Base-by-base conservation (phyloP, 2,888 invertebrate species). In the Tenthredo amoena region DNA sequence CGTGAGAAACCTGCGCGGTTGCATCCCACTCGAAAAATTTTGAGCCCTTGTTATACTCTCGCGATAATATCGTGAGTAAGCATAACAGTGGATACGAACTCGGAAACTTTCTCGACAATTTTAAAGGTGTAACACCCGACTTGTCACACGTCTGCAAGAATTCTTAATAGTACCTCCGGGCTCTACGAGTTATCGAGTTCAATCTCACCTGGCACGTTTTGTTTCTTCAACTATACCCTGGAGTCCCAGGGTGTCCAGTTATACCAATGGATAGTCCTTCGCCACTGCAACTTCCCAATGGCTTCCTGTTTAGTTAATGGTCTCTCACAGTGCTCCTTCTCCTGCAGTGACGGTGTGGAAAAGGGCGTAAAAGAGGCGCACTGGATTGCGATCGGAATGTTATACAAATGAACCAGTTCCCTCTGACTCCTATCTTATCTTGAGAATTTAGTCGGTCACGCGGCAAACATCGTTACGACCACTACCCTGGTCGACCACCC, bases 391-490 rank as follows among this genome's bases (percentile, higher is more conserved):
- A 55, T 82, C 77, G 85, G 82, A 85, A 82, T 83, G 83, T 83
- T 83, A 83, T 68, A 83, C 68, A 83, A 83, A 83, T 83, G 72
- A 71, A 85, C 87, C 88, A 88, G 89, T 85, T 86, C 85, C 55
- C 72, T 85, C 71, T 86, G 76, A 65, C 50, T 76, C 68, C 88
- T 88, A 90, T 89, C 89, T 90, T 90, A 90, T 90, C 90, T 87
- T 31, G 47, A 86, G 87, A 88, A 89, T 89, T 88, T 85, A 85
- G 86, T 88, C 86, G 87, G 86, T 71, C 83, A 83, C 71, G 31
- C 87, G 81, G 34, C 84, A 87, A 85, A 88, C 88, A 87, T 50
- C 31, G 85, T 83, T 83, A 83, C 83, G 83, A 71, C 50, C 40
- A n/a, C 65, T 50, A 26, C 81, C 40, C 43, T 18, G 62, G 34